Base-by-base conservation (phyloP, 2,888 invertebrate genomes). In the Priapulus caudatus region DNA sequence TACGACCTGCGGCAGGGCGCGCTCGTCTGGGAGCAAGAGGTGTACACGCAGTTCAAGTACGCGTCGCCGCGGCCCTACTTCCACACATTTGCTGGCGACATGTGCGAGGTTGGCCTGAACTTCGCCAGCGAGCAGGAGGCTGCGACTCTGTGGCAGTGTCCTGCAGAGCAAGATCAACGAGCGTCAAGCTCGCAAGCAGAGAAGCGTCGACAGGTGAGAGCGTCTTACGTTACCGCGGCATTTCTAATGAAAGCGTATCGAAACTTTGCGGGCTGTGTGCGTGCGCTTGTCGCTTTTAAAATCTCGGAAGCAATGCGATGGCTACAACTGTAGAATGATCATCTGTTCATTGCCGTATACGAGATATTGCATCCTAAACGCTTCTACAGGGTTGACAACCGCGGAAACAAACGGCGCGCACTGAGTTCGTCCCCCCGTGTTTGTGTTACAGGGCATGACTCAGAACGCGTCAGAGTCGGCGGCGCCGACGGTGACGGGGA, bases 61-160 rank as follows among this genome's bases (percentile, higher is more conserved):
- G 81, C 82, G 63, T 80, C 80, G 58, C 83, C 86, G 0, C 74
- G 82, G 56, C 76, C 82, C 1, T 90, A 83, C 72, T 81, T 95
- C 63, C 86, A 93, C 66, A 86, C 87, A 5, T 95, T 95, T 72
- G 93, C 95, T 74, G 91, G 89, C 55, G 86, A 89, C 75, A 84
- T 86, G 63, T 84, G 84, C 61, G 83, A 89, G 78, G 83, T 86
- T 48, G 92, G 87, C 1, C 82, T 97, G 65, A 93, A 92, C 75
- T 97, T 95, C 76, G 91, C 92, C 0, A 85, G 81, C 65, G 86
- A 86, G 68, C 81, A 82, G 52, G 97, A 97, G 75, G 95, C 95
- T 5, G 75, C 75, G 53, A 74, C 78, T 54, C 83, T 83, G 92
- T 33, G 33, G 10, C 10, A 33, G n/a, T 10, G 33, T n/a, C 33